Evolutionary conservation across 2,888 invertebrate species (phyloP).

Genomic region (Noctua pronuba): DNA sequence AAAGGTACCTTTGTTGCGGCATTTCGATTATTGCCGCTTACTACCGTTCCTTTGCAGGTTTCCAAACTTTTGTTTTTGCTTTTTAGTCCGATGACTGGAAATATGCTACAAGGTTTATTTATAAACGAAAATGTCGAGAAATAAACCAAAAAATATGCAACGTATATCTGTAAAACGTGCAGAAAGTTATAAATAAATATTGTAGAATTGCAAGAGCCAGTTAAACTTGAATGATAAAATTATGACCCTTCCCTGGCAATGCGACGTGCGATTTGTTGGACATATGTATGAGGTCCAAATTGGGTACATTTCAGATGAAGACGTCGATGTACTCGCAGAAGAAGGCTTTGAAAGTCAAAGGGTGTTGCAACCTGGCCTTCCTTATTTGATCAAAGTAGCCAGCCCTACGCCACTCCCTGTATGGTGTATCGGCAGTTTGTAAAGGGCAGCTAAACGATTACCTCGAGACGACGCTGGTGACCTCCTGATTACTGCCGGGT

Average conservation of each 20-base stretch:
- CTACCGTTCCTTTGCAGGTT: constrained; percentile 12
- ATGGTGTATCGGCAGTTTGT: constrained; percentile 75
- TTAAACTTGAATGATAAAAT: constrained; percentile 21
- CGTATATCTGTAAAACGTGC: not conserved
- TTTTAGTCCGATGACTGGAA: not conserved
- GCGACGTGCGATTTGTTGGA: constrained; percentile 12
- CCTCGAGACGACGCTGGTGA: constrained; percentile 77
- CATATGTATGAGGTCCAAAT: constrained; percentile 24
- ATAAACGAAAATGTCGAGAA: constrained; percentile 20
- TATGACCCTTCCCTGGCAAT: not conserved
- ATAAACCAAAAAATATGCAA: constrained; percentile 16
- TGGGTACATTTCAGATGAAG: constrained; percentile 22
- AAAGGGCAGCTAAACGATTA: constrained; percentile 82
- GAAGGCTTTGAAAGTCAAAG: constrained; percentile 37
- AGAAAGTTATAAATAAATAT: constrained; percentile 33
- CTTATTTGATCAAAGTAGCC: constrained; percentile 42
- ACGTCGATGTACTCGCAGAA: not conserved
- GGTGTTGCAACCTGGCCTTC: constrained; percentile 31
- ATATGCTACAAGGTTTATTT: constrained; percentile 24
- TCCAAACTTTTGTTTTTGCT: constrained; percentile 15
- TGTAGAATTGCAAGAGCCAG: constrained; percentile 18
- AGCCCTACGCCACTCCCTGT: constrained; percentile 72
- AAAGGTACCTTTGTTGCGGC: constrained; percentile 54
- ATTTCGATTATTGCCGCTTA: constrained; percentile 35
- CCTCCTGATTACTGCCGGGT: constrained; percentile 85